These are phyloP conservation scores for Gobionotothen gibberifrons DNA, from an alignment of 2,797 vertebrate species.

Conservation along the genomic window DNA sequence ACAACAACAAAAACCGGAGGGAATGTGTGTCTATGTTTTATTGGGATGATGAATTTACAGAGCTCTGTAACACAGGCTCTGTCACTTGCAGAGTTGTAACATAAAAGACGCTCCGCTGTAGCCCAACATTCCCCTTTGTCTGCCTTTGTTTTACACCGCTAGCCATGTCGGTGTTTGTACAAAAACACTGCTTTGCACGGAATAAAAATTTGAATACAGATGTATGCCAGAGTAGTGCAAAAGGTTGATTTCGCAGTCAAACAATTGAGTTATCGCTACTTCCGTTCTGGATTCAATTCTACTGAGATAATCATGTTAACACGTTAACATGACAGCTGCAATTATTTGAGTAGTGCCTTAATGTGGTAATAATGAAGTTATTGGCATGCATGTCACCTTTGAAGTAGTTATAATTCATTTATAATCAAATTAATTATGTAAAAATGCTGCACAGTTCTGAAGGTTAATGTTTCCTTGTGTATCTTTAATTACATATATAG, in stretches of 20 bases:
- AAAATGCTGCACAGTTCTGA: slow-evolving; percentile 3
- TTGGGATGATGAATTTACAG: slow-evolving; percentile 51
- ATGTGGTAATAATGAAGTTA: slow-evolving; percentile 36
- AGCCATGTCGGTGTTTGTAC: slow-evolving; percentile 6
- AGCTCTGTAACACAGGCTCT: slow-evolving; percentile 26
- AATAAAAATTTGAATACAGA: slow-evolving; percentile 25
- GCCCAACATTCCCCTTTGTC: slow-evolving; percentile 17
- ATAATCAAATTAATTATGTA: neutral
- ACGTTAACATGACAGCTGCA: slow-evolving; percentile 32
- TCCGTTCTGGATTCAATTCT: slow-evolving; percentile 41
- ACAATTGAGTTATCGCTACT: slow-evolving; percentile 40
- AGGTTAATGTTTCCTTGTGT: slow-evolving; percentile 18
- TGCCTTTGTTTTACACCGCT: slow-evolving; percentile 19
- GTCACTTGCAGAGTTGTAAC: slow-evolving; percentile 34
- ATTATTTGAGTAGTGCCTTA: slow-evolving; percentile 30
- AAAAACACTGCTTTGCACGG: neutral
- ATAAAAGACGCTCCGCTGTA: slow-evolving; percentile 45
- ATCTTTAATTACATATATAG: neutral
- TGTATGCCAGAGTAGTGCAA: slow-evolving; percentile 2
- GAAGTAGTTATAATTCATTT: slow-evolving; percentile 3
- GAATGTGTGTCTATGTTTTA: slow-evolving; percentile 37
- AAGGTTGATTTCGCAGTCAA: slow-evolving; percentile 40
- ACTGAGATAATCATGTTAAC: slow-evolving; percentile 34
- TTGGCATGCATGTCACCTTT: slow-evolving; percentile 11
- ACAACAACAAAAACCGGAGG: slow-evolving; percentile 4